Conservation (phyloP, 2,888 invertebrate genomes). For the Hipparchia semele region DNA sequence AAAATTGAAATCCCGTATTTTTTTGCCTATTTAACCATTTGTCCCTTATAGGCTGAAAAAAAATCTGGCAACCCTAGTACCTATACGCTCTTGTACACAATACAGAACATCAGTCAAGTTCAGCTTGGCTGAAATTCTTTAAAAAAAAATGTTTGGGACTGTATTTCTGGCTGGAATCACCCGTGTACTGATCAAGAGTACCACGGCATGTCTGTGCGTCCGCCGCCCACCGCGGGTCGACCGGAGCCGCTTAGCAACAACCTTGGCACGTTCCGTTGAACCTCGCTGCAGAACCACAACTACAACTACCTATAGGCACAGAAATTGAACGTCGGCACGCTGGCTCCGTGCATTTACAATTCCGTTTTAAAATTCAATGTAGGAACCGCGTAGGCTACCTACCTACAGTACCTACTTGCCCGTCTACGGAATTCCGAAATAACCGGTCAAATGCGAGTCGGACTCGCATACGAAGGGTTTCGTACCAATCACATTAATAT, state of each 20-base stretch:
- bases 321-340: slow-evolving; percentile 9
- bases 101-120: no score
- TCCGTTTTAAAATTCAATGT: slow-evolving; percentile 16
- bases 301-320: neutral
- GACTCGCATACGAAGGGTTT: no score
- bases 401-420: neutral
- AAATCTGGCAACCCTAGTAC: no score
- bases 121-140: no score
- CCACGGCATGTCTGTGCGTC: neutral
- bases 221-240: slow-evolving; percentile 24
- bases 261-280: slow-evolving; percentile 54
- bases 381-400: neutral
- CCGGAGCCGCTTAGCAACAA: slow-evolving; percentile 46
- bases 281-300: slow-evolving; percentile 37
- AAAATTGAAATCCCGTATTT: no score
- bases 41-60: no score
- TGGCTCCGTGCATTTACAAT: slow-evolving; percentile 14
- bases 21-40: no score
- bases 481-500: no score
- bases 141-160: no score
- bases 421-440: neutral
- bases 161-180: no score
- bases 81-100: no score
- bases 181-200: neutral
- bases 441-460: no score